Base-by-base conservation (phyloP, 1,140 invertebrate species). In the Drosophila malerkotliana region DNA sequence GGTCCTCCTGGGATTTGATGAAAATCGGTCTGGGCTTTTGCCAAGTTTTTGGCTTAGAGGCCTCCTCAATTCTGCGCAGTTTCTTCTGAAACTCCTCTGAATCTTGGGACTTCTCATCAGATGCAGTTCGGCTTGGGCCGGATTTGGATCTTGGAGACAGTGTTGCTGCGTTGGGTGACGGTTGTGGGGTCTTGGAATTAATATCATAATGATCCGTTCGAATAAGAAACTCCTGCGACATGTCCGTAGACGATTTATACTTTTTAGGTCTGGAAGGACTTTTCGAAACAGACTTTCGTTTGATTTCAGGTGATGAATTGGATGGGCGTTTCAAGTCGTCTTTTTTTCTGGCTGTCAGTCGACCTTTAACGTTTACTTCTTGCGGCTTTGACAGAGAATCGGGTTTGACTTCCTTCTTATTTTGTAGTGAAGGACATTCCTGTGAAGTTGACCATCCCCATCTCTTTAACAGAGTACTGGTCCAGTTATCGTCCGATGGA, bases 31-130 rank as follows among this genome's bases (percentile, higher is more conserved):
- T 47, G 0, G 62, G 62, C 4, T 32, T 58, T 1, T 21, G 28
- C 26, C 49, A 55, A 3, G 54, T 61, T 14, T 85, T 85, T 7
- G 81, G 82, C 14, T 37, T 74, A 6, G 81, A 57, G 2, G 81
- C 81, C 3, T 61, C 74, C n/a, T 71, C 63, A 41, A 85, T 67
- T 15, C 32, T 39, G n/a, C 9, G 1, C 4, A 64, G 21, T 26
- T 52, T 64, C 0, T 12, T 15, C 0, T 10, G 7, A 12, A 44
- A 14, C 6, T 63, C 45, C 4, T 15, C 9, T 0, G 66, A 48
- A 18, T 52, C 24, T 0, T 18, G 21, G 21, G 6, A 0, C 4
- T 10, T 2, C 3, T 24, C 24, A 5, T 44, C 26, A 28, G 10
- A 15, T 44, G 4, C 2, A 5, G 10, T 37, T 37, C 10, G 10